Evolutionary conservation across 2,888 invertebrate species (phyloP).

Genomic region (Ferrisia virgata): DNA sequence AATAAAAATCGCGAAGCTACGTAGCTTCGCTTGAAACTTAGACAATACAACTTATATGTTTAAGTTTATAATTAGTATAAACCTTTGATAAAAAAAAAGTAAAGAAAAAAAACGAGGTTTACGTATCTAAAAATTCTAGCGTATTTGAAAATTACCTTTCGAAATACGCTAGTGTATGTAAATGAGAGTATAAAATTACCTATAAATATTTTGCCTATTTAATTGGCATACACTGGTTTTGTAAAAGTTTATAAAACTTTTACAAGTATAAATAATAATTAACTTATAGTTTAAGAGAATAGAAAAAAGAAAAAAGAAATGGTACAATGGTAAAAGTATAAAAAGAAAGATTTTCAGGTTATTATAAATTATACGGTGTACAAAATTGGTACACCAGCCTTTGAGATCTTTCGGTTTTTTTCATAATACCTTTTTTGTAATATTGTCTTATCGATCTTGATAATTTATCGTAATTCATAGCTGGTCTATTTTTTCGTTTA

Average conservation of each 20-base stretch:
- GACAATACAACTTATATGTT: not conserved
- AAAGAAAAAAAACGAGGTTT: not conserved
- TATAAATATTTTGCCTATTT: slow-evolving; percentile 33
- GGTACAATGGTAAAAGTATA: slow-evolving; percentile 18
- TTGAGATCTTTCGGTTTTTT: slow-evolving; percentile 97
- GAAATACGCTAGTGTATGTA: slow-evolving; percentile 36
- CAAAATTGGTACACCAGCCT: slow-evolving; percentile 98
- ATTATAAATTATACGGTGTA: slow-evolving; percentile 67
- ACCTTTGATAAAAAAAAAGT: not conserved
- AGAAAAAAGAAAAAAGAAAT: slow-evolving; percentile 14
- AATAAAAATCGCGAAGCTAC: slow-evolving; percentile 46
- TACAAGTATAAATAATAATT: slow-evolving; percentile 37
- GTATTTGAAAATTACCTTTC: slow-evolving; percentile 60
- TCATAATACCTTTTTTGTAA: slow-evolving; percentile 99
- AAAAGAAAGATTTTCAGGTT: not conserved
- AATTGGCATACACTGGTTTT: slow-evolving; percentile 49
- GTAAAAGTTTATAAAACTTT: slow-evolving; percentile 30
- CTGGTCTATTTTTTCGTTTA: slow-evolving; percentile 93
- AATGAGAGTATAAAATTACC: not conserved
- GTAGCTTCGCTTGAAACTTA: slow-evolving; percentile 35
- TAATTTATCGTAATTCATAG: slow-evolving; percentile 99
- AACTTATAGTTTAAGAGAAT: slow-evolving; percentile 33
- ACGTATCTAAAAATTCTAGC: not conserved
- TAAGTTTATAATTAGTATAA: slow-evolving; percentile 21
- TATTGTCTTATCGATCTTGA: slow-evolving; percentile 96